These are phyloP conservation scores for Paraescarpia echinospica DNA, from an alignment of 1,140 invertebrate species.

Conservation along the genomic window DNA sequence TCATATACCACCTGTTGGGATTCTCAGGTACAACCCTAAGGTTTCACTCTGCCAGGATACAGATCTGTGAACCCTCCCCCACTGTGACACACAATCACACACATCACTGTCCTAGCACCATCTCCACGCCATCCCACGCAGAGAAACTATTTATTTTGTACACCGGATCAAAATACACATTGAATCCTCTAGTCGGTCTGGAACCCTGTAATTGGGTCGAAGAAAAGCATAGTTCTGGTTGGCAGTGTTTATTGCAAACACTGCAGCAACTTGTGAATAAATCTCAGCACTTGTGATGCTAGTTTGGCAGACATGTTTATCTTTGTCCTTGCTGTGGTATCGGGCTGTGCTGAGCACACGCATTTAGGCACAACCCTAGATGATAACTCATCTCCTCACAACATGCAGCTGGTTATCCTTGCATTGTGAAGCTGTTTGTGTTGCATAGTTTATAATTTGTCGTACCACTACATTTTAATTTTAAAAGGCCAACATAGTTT, in stretches of 20 bases:
- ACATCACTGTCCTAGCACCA: neutral
- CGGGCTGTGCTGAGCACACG: neutral
- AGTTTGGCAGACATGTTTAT: neutral
- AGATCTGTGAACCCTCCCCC: neutral
- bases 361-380: neutral
- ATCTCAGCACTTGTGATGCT: neutral
- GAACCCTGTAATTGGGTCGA: neutral
- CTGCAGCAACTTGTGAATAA: neutral
- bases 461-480: too few species aligned
- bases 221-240: neutral
- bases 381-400: neutral
- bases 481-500: too few species aligned
- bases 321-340: neutral
- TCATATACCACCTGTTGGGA: neutral
- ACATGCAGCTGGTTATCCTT: neutral
- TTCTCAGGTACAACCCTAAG: neutral
- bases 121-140: neutral
- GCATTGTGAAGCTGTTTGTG: neutral
- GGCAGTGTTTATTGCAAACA: neutral
- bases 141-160: neutral
- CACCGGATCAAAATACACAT: neutral
- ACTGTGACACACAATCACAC: neutral
- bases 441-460: too few species aligned
- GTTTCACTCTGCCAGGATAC: neutral
- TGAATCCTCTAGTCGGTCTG: neutral